Evolutionary conservation across 2,888 invertebrate species (phyloP).

Genomic region (Drosophila pseudotakahashii): DNA sequence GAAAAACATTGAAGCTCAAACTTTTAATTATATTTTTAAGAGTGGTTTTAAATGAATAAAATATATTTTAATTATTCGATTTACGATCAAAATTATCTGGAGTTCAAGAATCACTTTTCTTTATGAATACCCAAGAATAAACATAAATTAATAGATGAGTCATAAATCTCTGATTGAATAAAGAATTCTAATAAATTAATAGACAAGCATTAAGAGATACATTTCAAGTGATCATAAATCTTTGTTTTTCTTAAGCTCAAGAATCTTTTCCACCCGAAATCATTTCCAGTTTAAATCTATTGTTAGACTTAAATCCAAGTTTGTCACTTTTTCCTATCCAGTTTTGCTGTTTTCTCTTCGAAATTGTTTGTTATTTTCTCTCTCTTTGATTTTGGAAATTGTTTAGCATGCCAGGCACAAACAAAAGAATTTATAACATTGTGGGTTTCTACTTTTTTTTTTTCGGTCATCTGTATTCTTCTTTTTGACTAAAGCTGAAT

Average conservation of each 20-base stretch:
- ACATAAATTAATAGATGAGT: background rate
- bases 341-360: conserved; percentile 57
- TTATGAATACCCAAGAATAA: background rate
- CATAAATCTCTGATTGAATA: background rate
- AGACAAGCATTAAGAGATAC: background rate
- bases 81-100: background rate
- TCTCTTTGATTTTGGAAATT: conserved; percentile 55
- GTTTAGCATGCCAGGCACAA: conserved; percentile 71
- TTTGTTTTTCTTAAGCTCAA: background rate
- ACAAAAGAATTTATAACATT: conserved; percentile 78
- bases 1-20: background rate
- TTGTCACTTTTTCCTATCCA: conserved; percentile 2
- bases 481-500: conserved; percentile 65
- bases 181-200: background rate
- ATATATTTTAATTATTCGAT: conserved; percentile 10
- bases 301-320: background rate
- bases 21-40: too few species aligned
- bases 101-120: background rate
- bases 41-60: too few species aligned
- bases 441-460: conserved; percentile 22
- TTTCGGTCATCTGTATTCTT: conserved; percentile 24
- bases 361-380: conserved; percentile 33
- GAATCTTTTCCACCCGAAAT: background rate
- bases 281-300: conserved; percentile 13
- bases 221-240: conserved; percentile 22